Conservation (phyloP, 1,140 invertebrate species). For the Lasioglossum albipes region DNA sequence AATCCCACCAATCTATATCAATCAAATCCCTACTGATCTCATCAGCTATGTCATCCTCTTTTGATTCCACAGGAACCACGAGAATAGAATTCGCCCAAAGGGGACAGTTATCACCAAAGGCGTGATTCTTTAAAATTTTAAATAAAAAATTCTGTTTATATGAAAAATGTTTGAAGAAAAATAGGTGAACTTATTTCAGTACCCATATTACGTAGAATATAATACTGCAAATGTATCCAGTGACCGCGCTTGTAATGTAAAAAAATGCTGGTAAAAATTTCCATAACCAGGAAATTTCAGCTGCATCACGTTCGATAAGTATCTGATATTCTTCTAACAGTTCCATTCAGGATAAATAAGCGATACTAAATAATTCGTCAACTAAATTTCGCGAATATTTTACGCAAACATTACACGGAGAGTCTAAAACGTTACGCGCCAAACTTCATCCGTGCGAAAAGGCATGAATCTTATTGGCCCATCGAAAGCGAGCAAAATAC, state of each 20-base stretch:
- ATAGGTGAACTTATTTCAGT: slow-evolving; percentile 20
- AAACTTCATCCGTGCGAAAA: slow-evolving; percentile 28
- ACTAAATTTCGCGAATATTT: neutral
- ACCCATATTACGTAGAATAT: slow-evolving; percentile 69
- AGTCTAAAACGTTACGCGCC: slow-evolving; percentile 39
- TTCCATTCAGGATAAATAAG: slow-evolving; percentile 26
- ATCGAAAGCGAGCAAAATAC: slow-evolving; percentile 14
- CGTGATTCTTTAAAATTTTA: slow-evolving; percentile 44
- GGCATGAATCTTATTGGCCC: slow-evolving; percentile 29
- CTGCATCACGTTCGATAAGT: slow-evolving; percentile 59
- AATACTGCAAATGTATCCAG: slow-evolving; percentile 61
- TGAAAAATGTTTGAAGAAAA: neutral
- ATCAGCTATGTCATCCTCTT: neutral
- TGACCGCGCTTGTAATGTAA: slow-evolving; percentile 49
- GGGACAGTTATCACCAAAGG: slow-evolving; percentile 63
- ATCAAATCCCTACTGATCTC: neutral
- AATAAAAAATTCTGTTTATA: slow-evolving; percentile 13
- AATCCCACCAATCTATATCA: slow-evolving; percentile 50
- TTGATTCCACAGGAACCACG: neutral
- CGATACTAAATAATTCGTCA: too few relatives aligned
- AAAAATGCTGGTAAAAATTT: slow-evolving; percentile 56
- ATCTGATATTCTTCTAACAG: slow-evolving; percentile 59
- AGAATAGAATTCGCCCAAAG: slow-evolving; percentile 60
- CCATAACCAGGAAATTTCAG: slow-evolving; percentile 64
- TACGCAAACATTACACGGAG: neutral